Evolutionary conservation across 2,888 invertebrate species (phyloP).

Genomic region (Sesamia inferens): DNA sequence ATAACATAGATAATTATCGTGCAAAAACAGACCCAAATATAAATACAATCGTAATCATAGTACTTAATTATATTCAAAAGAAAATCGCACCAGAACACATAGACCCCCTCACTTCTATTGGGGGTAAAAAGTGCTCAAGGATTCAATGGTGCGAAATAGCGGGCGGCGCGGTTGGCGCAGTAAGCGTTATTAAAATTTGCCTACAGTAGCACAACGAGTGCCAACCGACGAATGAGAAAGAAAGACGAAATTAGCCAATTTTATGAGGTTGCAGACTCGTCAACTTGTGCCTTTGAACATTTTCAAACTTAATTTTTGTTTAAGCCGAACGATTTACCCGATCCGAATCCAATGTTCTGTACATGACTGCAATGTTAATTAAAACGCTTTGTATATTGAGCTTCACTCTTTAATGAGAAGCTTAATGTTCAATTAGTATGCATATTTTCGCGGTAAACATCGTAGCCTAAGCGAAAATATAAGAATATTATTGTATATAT

Average conservation of each 20-base stretch:
- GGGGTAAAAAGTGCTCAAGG: slow-evolving; percentile 79
- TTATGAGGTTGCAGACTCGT: slow-evolving; percentile 80
- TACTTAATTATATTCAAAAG: slow-evolving; percentile 66
- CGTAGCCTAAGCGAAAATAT: slow-evolving; percentile 48
- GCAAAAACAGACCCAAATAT: slow-evolving; percentile 38
- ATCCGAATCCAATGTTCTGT: slow-evolving; percentile 44
- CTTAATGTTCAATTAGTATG: slow-evolving; percentile 57
- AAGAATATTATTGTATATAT: slow-evolving; percentile 60
- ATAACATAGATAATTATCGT: slow-evolving; percentile 14
- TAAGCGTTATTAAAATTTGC: slow-evolving; percentile 87
- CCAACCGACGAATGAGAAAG: slow-evolving; percentile 79
- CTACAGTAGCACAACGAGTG: slow-evolving; percentile 78
- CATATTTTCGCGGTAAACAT: slow-evolving; percentile 54
- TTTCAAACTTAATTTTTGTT: slow-evolving; percentile 64
- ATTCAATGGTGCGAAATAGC: slow-evolving; percentile 83
- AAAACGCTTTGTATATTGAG: slow-evolving; percentile 48
- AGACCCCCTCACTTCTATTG: slow-evolving; percentile 69
- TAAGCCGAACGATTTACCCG: slow-evolving; percentile 49
- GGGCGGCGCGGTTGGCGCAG: slow-evolving; percentile 74
- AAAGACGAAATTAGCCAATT: slow-evolving; percentile 82
- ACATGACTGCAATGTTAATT: slow-evolving; percentile 58
- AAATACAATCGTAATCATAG: slow-evolving; percentile 48
- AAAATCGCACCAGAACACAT: slow-evolving; percentile 68
- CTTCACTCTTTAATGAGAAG: slow-evolving; percentile 52
- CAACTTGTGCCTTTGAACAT: slow-evolving; percentile 70